Base-by-base conservation (phyloP, 1,140 invertebrate genomes). In the Papilio helenus region DNA sequence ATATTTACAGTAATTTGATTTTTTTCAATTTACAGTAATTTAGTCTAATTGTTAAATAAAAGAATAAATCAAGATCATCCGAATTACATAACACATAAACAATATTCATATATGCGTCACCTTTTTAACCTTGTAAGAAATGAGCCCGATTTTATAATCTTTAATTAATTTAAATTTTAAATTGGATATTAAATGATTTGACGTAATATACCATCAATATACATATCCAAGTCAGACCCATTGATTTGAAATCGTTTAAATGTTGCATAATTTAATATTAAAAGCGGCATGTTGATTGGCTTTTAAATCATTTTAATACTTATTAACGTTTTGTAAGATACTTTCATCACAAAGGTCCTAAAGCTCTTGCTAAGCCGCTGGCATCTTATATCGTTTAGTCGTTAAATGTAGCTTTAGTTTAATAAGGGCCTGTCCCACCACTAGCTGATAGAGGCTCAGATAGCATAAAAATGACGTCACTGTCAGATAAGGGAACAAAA, bases 111-210 rank as follows among this genome's bases (percentile, higher is more conserved):
- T 5, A 61, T 26, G 20, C 58, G 23, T 61, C 51, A 55, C 51
- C 51, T 55, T 61, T 55, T 61, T 61, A 61, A 61, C 58, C 58
- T 61, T 61, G 58, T 29, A 61, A 61, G 20, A 61, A 61, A 61
- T 61, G 58, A 26, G 58, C 58, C 23, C 23, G 29, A 61, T 29
- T 61, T 9, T 16, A 61, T 61, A 61, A 61, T 61, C 20, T 61
- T 61, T 9, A 61, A 61, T 26, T 26, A 26, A 61, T 61, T 61
- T 26, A 61, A 61, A 61, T 61, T 61, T 61, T 61, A 61, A 61
- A 61, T 61, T 61, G 9, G 23, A 26, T 18, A 26, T 61, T 61
- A 61, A 61, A 26, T 26, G 23, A 61, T 61, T 26, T 61, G 58
- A 61, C 23, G 58, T 61, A 61, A 61, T 12, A 61, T 14, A 26